Evolutionary conservation across 2,113 vertebrate species (phyloP).

Genomic region (Spizaetus ornatus): DNA sequence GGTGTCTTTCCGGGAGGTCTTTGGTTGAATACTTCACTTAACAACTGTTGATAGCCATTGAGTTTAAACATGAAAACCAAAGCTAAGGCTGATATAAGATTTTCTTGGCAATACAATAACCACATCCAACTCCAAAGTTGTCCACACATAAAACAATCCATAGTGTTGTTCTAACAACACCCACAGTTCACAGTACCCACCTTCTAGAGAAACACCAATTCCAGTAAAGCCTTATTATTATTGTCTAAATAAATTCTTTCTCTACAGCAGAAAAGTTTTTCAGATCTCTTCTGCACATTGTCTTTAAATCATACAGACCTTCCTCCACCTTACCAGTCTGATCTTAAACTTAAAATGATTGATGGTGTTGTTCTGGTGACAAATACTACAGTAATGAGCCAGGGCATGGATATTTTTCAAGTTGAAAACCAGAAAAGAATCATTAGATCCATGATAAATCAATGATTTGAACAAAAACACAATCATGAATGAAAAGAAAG

Average conservation of each 20-base stretch:
- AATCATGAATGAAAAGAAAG: neutral
- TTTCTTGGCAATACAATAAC: neutral
- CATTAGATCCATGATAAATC: slow-evolving; percentile 14
- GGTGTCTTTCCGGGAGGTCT: neutral
- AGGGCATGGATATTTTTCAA: slow-evolving; percentile 29
- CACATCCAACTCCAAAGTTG: neutral
- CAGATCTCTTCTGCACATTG: neutral
- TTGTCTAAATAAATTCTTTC: neutral
- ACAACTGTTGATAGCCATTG: neutral
- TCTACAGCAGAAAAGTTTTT: neutral
- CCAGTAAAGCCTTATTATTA: neutral
- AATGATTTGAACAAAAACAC: neutral
- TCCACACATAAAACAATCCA: neutral
- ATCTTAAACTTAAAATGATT: slow-evolving; percentile 18
- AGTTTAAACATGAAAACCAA: neutral
- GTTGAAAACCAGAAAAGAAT: slow-evolving; percentile 13
- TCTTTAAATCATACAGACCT: neutral
- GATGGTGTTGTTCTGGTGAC: neutral
- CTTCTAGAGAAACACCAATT: neutral
- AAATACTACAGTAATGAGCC: slow-evolving; percentile 2
- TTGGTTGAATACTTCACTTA: neutral
- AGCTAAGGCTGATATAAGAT: neutral
- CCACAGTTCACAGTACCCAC: neutral
- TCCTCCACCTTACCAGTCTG: neutral
- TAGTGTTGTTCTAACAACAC: neutral